Conservation (phyloP, 2,888 invertebrate genomes). For the Ochropacha duplaris region DNA sequence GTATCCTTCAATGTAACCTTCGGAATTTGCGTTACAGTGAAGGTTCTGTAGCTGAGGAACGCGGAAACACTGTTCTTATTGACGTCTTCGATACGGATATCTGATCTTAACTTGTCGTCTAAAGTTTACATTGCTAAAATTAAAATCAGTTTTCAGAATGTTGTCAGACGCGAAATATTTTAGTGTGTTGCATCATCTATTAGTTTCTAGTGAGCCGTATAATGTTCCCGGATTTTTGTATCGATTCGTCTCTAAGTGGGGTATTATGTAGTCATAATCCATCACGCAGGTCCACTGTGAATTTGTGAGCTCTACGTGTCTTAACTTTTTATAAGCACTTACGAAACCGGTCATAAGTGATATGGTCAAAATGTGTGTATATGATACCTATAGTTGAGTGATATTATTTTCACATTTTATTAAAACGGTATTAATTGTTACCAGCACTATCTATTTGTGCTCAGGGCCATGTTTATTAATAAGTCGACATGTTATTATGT, state of each 20-base stretch:
- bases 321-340: not conserved
- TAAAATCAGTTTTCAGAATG: not conserved
- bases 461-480: no score
- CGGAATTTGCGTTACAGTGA: not conserved
- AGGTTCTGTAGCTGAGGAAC: not conserved
- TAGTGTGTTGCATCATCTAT: not conserved
- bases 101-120: not conserved
- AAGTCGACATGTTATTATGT: not conserved
- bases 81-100: not conserved
- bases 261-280: not conserved
- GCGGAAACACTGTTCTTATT: constrained; percentile 1
- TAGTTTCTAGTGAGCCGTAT: not conserved
- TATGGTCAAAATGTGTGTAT: no score
- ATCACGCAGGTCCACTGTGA: not conserved
- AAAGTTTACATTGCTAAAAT: not conserved
- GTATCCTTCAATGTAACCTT: not conserved
- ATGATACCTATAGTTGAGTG: not conserved
- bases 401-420: not conserved
- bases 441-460: no score
- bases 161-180: not conserved
- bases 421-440: not conserved
- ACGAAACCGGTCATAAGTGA: not conserved
- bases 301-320: not conserved
- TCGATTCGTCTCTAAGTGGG: not conserved
- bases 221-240: not conserved